Percentiles rank a stretch among this genome's conserved stretches.
Evolutionary conservation across 2,113 vertebrate species (phyloP).

Genomic region (Gymnogyps californianus): DNA sequence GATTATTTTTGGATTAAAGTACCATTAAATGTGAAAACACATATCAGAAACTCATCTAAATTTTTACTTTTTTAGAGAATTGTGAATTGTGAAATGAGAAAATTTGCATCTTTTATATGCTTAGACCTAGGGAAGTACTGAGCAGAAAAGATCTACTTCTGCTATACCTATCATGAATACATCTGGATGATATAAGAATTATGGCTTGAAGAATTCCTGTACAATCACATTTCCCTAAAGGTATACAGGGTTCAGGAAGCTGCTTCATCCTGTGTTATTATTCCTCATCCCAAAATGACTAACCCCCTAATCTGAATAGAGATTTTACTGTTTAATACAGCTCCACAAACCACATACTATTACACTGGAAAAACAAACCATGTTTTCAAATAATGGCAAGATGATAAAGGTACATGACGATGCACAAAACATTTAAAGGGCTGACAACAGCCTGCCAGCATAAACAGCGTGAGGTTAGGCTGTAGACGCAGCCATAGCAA

Average conservation of each 20-base stretch:
- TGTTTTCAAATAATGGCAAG: constrained; percentile 10
- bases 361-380: neutral
- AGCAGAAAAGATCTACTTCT: neutral
- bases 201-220: neutral
- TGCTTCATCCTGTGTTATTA: neutral
- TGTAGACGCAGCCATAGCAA: neutral
- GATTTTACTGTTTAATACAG: constrained; percentile 31
- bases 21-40: neutral
- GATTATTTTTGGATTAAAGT: neutral
- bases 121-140: neutral
- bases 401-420: neutral
- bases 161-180: neutral
- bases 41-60: neutral
- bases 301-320: neutral
- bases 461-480: neutral
- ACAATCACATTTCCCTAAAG: neutral
- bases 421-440: neutral
- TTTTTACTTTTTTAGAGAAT: neutral
- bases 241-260: neutral
- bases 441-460: neutral
- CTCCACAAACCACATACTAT: neutral
- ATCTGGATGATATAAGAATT: constrained; percentile 1
- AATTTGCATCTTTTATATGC: neutral
- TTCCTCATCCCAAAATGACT: neutral
- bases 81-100: neutral